Conservation (phyloP, 2,888 invertebrate genomes). For the Argyra leucocephala region DNA sequence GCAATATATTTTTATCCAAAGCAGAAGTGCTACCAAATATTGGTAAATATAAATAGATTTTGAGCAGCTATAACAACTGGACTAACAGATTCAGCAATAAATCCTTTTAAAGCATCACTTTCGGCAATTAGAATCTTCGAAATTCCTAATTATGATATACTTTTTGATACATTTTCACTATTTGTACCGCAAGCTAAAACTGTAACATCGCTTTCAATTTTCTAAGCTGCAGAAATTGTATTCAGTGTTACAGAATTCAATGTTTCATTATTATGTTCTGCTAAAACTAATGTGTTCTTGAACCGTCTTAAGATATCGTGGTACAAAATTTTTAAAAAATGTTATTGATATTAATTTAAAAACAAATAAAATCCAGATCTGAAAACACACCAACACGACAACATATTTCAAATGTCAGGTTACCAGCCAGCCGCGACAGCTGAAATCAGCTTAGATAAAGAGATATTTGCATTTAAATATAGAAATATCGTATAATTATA, state of each 20-base stretch:
- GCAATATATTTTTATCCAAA: constrained; percentile 80
- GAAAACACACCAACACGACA: too few relatives aligned
- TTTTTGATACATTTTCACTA: constrained; percentile 75
- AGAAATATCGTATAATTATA: too few relatives aligned
- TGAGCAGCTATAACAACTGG: constrained; percentile 82
- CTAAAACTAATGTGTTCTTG: constrained; percentile 88
- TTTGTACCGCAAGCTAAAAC: constrained; percentile 85
- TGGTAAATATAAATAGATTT: constrained; percentile 88
- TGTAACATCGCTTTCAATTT: constrained; percentile 84
- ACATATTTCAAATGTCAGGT: too few relatives aligned
- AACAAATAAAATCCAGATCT: too few relatives aligned
- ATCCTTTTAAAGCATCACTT: constrained; percentile 80
- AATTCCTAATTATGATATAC: constrained; percentile 71
- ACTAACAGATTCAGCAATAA: constrained; percentile 78
- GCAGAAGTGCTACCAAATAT: constrained; percentile 88
- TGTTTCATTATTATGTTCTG: constrained; percentile 87
- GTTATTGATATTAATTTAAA: too few relatives aligned
- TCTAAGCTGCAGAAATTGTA: constrained; percentile 83
- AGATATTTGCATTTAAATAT: too few relatives aligned
- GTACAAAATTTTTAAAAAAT: too few relatives aligned
- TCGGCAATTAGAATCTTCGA: constrained; percentile 85
- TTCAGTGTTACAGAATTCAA: constrained; percentile 80
- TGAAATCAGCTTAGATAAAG: too few relatives aligned
- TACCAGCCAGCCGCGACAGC: too few relatives aligned
- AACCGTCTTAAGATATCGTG: constrained; percentile 59